Evolutionary conservation across 2,888 invertebrate genomes (phyloP).

Genomic region (Isoperla grammatica): DNA sequence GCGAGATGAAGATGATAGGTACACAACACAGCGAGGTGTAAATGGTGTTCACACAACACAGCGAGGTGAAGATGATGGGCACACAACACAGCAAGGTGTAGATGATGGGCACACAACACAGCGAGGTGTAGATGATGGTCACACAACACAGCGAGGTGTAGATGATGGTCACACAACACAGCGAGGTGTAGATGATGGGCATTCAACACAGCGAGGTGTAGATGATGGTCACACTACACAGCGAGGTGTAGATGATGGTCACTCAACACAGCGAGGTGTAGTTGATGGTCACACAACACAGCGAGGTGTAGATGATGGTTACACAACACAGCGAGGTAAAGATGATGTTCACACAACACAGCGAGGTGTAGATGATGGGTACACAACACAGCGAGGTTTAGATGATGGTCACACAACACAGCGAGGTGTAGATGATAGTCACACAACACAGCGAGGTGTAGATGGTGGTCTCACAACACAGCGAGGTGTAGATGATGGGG

Average conservation of each 20-base stretch:
- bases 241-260: not conserved
- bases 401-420: not conserved
- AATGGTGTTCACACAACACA: not conserved
- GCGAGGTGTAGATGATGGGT: not conserved
- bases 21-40: not conserved
- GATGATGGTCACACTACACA: not conserved
- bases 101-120: not conserved
- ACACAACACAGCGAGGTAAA: not conserved
- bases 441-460: not conserved
- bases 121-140: not conserved
- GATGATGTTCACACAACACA: not conserved
- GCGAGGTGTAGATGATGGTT: not conserved
- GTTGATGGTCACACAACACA: not conserved
- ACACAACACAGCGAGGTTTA: not conserved
- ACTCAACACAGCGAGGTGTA: not conserved
- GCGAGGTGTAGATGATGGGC: not conserved
- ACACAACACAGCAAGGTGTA: not conserved
- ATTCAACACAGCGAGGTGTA: not conserved
- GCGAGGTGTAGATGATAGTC: not conserved
- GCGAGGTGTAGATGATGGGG: not conserved
- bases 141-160: not conserved
- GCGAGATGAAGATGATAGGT: not conserved
- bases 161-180: not conserved
- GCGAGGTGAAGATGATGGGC: not conserved
- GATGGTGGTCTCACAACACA: not conserved